Base-by-base conservation (phyloP, 2,888 invertebrate species). In the Poecilobothrus nobilitatus region DNA sequence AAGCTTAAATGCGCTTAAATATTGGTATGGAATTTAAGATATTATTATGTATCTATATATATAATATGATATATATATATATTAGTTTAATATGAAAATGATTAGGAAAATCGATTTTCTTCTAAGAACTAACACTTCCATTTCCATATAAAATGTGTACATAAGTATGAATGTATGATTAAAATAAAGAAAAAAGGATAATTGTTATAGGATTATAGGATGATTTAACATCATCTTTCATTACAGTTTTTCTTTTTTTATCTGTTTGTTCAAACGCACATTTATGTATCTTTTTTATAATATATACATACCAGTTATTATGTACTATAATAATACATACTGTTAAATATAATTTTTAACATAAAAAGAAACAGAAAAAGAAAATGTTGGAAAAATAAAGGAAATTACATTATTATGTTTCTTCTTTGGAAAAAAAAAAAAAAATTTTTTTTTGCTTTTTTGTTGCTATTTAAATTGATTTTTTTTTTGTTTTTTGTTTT, bases 151-250 rank as follows among this genome's bases (percentile, higher is more conserved):
- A n/a, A n/a, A 27, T 27, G 27, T 27, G 5, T 27, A 27, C 27
- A 27, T 27, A 27, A 4, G 5, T 27, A 27, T 27, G 27, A 2
- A 15, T 41, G 7, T 41, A 12, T 41, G 2, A 15, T 53, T 6
- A 12, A 53, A 18, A 15, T 18, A n/a, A 53, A 2, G n/a, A n/a
- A 53, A 15, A 15, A 53, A 53, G 53, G 53, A 53, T 53, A 53
- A 53, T 53, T 53, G 53, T 53, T 53, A n/a, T 53, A 53, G 53
- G 53, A 53, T 53, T 53, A 53, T 1, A 53, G 53, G 18, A 53
- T 53, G 53, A 53, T 53, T 53, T 53, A 53, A 53, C 53, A 53
- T 53, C 53, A 18, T 53, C 15, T 53, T 53, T 53, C 53, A 53
- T 53, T 53, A 12, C 12, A 53, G 2, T 18, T 53, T n/a, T 53